Evolutionary conservation across 2,888 invertebrate species (phyloP).

Genomic region (Mesorhabditis spiculigera): DNA sequence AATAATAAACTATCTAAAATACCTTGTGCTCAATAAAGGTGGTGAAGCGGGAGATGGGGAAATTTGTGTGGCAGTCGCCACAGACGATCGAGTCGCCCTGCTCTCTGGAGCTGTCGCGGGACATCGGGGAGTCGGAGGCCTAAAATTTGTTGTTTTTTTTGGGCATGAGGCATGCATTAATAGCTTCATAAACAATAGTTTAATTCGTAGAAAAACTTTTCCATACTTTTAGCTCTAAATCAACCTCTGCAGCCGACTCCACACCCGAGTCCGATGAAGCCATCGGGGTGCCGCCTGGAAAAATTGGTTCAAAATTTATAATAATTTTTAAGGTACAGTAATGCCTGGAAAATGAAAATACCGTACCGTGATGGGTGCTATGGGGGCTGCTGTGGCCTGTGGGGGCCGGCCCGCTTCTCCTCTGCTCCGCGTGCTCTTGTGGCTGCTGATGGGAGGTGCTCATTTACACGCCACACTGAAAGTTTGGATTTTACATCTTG

Average conservation of each 20-base stretch:
- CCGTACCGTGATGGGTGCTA: too few species aligned
- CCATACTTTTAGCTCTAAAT: slow-evolving; percentile 32
- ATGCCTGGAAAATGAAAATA: too few species aligned
- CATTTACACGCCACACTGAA: too few species aligned
- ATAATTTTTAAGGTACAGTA: too few species aligned
- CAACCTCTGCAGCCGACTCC: slow-evolving; percentile 53
- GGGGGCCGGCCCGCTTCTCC: too few species aligned
- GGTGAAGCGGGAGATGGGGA: slow-evolving; percentile 44
- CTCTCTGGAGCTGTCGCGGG: slow-evolving; percentile 26
- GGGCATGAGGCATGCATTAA: background rate
- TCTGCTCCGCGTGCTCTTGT: too few species aligned
- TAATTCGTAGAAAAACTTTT: background rate
- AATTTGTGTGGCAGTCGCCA: slow-evolving; percentile 48
- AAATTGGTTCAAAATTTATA: background rate
- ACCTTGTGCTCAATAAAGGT: slow-evolving; percentile 57
- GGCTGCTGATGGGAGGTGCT: too few species aligned
- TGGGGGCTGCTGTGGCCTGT: too few species aligned
- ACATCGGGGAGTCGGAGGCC: slow-evolving; percentile 39
- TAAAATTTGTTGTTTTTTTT: slow-evolving; percentile 11
- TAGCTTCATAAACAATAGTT: background rate
- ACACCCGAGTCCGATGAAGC: slow-evolving; percentile 57
- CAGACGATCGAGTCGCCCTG: slow-evolving; percentile 46
- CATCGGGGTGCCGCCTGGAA: slow-evolving; percentile 46
- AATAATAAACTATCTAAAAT: background rate
- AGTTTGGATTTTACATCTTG: too few species aligned